Evolutionary conservation across 2,888 invertebrate species (phyloP).

Genomic region (Platypus cylindrus): DNA sequence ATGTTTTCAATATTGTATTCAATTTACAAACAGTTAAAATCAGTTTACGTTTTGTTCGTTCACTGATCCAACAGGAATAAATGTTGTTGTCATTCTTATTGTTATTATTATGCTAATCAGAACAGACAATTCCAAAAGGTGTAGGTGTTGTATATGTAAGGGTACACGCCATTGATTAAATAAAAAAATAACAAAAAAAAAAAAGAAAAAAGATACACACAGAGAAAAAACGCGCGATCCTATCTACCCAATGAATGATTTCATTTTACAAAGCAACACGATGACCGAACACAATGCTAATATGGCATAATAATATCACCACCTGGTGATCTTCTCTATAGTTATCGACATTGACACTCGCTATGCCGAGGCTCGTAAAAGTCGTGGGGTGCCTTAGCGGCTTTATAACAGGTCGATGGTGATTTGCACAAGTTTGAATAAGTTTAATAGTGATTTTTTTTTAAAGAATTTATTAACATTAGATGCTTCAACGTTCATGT

Average conservation of each 20-base stretch:
- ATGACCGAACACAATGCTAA: conserved; percentile 20
- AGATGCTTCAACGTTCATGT: too few species aligned
- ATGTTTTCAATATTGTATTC: too few species aligned
- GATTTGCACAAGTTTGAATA: conserved; percentile 18
- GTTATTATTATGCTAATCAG: conserved; percentile 13
- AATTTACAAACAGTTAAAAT: too few species aligned
- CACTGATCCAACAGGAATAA: too few species aligned
- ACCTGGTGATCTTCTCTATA: conserved; percentile 25
- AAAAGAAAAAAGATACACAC: neutral
- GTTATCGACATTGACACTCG: conserved; percentile 25
- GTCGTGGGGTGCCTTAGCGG: conserved; percentile 13
- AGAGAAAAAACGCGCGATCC: conserved; percentile 2
- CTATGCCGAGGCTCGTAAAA: conserved; percentile 10
- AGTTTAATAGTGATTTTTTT: conserved; percentile 8
- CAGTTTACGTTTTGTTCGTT: too few species aligned
- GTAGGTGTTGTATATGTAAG: conserved; percentile 12
- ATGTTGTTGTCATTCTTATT: too few species aligned
- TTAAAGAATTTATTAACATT: too few species aligned
- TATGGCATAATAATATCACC: conserved; percentile 28
- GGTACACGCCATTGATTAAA: neutral
- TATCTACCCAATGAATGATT: conserved; percentile 17
- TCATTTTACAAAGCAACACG: conserved; percentile 14
- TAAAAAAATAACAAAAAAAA: neutral
- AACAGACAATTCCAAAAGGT: conserved; percentile 9
- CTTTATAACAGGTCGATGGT: conserved; percentile 21